Evolutionary conservation across 2,888 invertebrate genomes (phyloP).

Genomic region (Epirrhoe tristata): DNA sequence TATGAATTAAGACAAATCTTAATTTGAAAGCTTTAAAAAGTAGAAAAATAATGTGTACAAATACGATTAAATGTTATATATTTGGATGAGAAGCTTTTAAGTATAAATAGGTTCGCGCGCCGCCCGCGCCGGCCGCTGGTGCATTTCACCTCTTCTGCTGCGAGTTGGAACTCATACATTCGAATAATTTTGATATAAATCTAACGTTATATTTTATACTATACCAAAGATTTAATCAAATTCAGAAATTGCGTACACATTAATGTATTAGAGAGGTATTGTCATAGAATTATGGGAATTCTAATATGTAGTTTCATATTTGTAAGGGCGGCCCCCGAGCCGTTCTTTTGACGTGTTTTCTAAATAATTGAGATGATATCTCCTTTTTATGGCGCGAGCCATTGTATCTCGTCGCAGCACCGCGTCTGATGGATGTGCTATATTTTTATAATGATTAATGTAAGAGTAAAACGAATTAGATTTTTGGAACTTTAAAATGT

Average conservation of each 20-base stretch:
- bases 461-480: slow-evolving; percentile 46
- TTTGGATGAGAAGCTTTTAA: slow-evolving; percentile 53
- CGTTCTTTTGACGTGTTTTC: slow-evolving; percentile 35
- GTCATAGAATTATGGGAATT: slow-evolving; percentile 29
- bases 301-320: slow-evolving; percentile 27
- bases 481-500: slow-evolving; percentile 41
- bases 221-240: slow-evolving; percentile 64
- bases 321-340: slow-evolving; percentile 25
- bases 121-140: slow-evolving; percentile 11
- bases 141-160: slow-evolving; percentile 30
- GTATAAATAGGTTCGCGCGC: slow-evolving; percentile 39
- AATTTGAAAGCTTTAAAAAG: slow-evolving; percentile 81
- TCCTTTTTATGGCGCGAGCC: slow-evolving; percentile 31
- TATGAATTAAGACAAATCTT: slow-evolving; percentile 72
- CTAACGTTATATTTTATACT: slow-evolving; percentile 51
- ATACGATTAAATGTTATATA: slow-evolving; percentile 57
- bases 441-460: slow-evolving; percentile 43
- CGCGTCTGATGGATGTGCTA: slow-evolving; percentile 31
- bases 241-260: slow-evolving; percentile 52
- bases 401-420: slow-evolving; percentile 19
- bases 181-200: slow-evolving; percentile 45
- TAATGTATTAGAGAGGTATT: slow-evolving; percentile 43
- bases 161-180: slow-evolving; percentile 37
- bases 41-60: slow-evolving; percentile 72
- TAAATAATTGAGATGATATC: slow-evolving; percentile 33